Conservation (phyloP, 1,140 invertebrate genomes). For the Camponotus vicinus region DNA sequence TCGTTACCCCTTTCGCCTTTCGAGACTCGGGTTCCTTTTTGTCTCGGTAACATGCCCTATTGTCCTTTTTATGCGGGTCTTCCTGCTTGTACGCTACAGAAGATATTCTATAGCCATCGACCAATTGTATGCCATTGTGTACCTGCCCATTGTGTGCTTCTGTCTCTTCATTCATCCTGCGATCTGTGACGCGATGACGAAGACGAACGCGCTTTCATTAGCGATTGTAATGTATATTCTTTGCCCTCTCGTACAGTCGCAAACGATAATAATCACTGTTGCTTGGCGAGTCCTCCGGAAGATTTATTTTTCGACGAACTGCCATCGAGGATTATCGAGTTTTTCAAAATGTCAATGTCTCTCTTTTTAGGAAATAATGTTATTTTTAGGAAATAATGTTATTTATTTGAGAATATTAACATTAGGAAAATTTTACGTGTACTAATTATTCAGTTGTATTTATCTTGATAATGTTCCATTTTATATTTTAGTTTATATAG, state of each 20-base stretch:
- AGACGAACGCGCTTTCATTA: constrained; percentile 65
- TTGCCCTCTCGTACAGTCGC: constrained; percentile 29
- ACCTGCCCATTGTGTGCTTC: constrained; percentile 66
- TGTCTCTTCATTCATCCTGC: constrained; percentile 44
- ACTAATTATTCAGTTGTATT: background rate
- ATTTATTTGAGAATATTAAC: background rate
- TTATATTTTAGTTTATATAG: background rate
- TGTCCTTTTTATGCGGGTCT: constrained; percentile 69
- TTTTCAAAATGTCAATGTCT: background rate
- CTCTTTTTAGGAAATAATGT: constrained; percentile 1
- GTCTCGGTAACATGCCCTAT: constrained; percentile 56
- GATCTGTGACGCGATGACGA: constrained; percentile 54
- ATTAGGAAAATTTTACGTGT: no score
- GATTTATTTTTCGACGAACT: constrained; percentile 16
- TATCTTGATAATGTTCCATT: background rate
- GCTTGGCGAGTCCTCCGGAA: background rate
- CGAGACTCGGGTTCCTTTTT: constrained; percentile 47
- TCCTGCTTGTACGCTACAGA: constrained; percentile 49
- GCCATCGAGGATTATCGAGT: background rate
- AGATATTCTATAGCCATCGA: constrained; percentile 62
- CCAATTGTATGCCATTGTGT: constrained; percentile 71
- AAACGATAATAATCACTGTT: constrained; percentile 48
- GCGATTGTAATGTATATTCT: constrained; percentile 57
- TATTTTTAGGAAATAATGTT: background rate
- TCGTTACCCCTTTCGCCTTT: constrained; percentile 29